A percentile compares a stretch with the other conserved stretches of the same genome.
Conservation (phyloP, 2,888 invertebrate genomes). For the Gymnocheta viridis region DNA sequence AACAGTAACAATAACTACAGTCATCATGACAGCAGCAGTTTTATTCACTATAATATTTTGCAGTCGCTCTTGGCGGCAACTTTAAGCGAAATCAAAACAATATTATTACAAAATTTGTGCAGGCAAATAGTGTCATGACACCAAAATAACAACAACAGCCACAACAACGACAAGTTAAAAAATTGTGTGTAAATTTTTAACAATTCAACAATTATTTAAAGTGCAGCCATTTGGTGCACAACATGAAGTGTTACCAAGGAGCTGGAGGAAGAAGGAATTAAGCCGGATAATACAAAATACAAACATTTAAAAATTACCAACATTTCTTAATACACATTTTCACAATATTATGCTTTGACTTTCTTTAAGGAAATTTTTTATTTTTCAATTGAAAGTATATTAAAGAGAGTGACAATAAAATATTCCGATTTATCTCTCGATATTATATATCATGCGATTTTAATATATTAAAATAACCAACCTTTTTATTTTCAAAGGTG, state of each 20-base stretch:
- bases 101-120: background rate
- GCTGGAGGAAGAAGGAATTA: background rate
- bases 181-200: conserved; percentile 42
- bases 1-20: background rate
- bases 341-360: too few relatives aligned
- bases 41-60: background rate
- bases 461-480: too few relatives aligned
- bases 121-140: conserved; percentile 27
- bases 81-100: background rate
- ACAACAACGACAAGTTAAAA: background rate
- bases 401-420: too few relatives aligned
- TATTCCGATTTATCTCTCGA: too few relatives aligned
- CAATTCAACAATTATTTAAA: conserved; percentile 44
- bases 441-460: too few relatives aligned
- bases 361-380: background rate
- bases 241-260: background rate
- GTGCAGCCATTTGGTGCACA: conserved; percentile 6
- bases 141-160: background rate
- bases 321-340: too few relatives aligned
- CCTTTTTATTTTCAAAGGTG: too few relatives aligned
- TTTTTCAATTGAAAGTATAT: too few relatives aligned
- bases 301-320: background rate
- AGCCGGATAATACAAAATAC: background rate
- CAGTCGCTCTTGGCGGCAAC: too few relatives aligned
- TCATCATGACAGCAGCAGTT: background rate